Base-by-base conservation (phyloP, 1,140 invertebrate species). In the Nebria ingens region DNA sequence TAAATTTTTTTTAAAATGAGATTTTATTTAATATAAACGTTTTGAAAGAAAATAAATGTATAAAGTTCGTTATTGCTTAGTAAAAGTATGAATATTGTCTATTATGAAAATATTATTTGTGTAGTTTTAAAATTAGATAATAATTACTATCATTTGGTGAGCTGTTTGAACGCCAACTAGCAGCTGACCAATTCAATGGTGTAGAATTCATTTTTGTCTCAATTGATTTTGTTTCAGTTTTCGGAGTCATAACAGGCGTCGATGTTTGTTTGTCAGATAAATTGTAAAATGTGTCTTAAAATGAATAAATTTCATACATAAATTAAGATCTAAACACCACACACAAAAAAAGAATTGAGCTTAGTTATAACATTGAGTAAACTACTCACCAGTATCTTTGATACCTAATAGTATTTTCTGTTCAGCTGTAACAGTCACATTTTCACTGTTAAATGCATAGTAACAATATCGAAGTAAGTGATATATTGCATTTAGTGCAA, bases 381-480 rank as follows among this genome's bases (percentile, higher is more conserved):
- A 13, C 42, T 22, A 55, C 51, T 19, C 56, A 68, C 62, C 63
- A 40, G 56, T 51, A 61, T 66, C 61, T 51, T 66, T 68, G 42
- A 71, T 65, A 56, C 64, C 63, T 13, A 76, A 59, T 21, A 76
- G 57, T 56, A 64, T 62, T 49, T 68, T 65, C 21, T 76, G 73
- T 54, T 63, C 56, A 19, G 62, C 56, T 12, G 68, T 75, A 2
- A 72, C 67, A 6, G 60, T 29, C 11, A 74, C 60, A 23, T 63
- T 62, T 49, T 69, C 64, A 1, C 57, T 58, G 21, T 55, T 56
- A 2, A 71, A 56, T 29, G 66, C 56, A 53, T 68, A 65, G 53
- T 63, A 65, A 19, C 71, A 42, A 61, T 73, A 73, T 55, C 68
- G 69, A 21, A 50, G 60, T 40, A 76, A 59, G 58, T 75, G 71